These are phyloP conservation scores for Holotrichia oblita DNA, from an alignment of 1,140 invertebrate species.

Conservation along the genomic window DNA sequence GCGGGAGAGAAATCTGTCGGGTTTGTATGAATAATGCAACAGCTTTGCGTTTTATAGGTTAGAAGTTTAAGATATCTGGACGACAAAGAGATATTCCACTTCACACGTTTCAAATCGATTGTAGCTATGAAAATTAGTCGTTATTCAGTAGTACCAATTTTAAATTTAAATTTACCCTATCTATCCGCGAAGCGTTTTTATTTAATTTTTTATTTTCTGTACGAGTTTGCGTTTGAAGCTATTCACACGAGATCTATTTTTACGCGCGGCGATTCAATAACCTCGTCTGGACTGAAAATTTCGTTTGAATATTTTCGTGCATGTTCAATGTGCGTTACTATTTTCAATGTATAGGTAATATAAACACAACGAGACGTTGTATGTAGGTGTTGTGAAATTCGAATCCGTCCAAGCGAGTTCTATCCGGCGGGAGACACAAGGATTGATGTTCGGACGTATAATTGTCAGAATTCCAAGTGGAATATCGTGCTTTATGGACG, in stretches of 20 bases:
- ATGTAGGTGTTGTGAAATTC: background rate
- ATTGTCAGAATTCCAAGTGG: conserved; percentile 19
- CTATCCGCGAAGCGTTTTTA: background rate
- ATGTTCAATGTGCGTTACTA: background rate
- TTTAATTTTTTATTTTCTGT: background rate
- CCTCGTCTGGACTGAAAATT: background rate
- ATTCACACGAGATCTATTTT: background rate
- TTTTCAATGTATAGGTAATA: background rate
- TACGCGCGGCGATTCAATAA: background rate
- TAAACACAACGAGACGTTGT: background rate
- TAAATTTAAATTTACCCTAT: background rate
- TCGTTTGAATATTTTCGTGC: background rate
- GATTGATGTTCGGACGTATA: background rate
- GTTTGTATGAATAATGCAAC: background rate
- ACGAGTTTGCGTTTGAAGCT: too few species aligned
- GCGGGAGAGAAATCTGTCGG: background rate
- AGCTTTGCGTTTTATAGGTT: background rate
- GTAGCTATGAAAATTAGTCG: background rate
- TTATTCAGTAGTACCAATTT: background rate
- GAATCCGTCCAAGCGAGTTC: background rate
- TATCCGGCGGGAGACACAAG: background rate
- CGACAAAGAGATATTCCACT: background rate
- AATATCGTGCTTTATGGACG: conserved; percentile 15
- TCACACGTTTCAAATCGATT: background rate
- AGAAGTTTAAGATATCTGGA: background rate